Evolutionary conservation across 2,797 vertebrate species (phyloP).

Genomic region (Nyctibius grandis): DNA sequence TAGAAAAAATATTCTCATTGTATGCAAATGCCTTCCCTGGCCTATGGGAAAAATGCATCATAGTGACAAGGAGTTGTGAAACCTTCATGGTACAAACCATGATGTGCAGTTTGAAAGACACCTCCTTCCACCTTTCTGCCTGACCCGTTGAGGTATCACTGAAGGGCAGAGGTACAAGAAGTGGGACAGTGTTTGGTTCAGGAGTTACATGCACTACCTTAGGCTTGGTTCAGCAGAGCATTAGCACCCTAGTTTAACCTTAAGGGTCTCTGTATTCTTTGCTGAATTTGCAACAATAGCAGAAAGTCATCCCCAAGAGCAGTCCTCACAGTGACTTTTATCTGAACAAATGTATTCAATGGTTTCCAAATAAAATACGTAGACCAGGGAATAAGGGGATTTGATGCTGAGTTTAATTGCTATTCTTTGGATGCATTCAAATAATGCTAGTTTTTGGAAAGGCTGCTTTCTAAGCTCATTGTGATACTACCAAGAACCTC

Average conservation of each 20-base stretch:
- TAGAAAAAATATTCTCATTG: neutral
- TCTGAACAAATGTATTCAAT: neutral
- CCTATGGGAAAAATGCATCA: neutral
- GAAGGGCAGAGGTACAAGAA: neutral
- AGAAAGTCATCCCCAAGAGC: neutral
- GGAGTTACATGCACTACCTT: neutral
- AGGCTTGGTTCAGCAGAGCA: neutral
- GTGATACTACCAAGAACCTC: neutral
- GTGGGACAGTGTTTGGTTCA: neutral
- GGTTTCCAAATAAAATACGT: neutral
- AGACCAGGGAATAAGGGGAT: neutral
- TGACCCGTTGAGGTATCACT: neutral
- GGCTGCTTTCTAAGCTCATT: neutral
- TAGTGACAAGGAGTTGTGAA: neutral
- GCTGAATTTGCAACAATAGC: neutral
- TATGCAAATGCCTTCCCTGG: neutral
- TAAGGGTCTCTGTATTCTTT: neutral
- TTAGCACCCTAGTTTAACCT: neutral
- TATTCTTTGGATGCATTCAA: neutral
- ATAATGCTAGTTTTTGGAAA: neutral
- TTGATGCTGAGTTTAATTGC: neutral
- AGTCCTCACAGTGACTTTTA: neutral
- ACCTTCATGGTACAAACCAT: neutral
- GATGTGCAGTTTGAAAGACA: neutral
- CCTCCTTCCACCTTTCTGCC: neutral